Evolutionary conservation across 1,140 invertebrate genomes (phyloP).

Genomic region (Bombus soroeensis): DNA sequence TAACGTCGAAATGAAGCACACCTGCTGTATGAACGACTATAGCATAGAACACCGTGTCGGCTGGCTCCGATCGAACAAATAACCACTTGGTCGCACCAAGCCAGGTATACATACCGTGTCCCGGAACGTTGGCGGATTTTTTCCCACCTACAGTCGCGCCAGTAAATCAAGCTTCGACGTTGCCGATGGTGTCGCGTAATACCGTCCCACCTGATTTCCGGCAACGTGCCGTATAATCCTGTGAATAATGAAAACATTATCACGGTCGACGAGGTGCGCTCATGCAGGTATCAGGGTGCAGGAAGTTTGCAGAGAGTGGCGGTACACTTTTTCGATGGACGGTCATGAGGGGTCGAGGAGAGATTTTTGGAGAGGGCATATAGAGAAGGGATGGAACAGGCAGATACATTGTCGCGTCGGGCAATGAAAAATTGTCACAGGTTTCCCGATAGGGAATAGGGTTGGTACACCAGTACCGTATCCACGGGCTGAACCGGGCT

Average conservation of each 20-base stretch:
- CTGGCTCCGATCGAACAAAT: slow-evolving; percentile 27
- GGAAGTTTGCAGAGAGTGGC: slow-evolving; percentile 43
- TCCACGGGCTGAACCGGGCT: not conserved
- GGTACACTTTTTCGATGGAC: slow-evolving; percentile 56
- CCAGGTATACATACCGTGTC: not conserved
- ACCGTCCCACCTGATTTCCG: slow-evolving; percentile 65
- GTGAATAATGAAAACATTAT: slow-evolving; percentile 73
- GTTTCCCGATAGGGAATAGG: slow-evolving; percentile 68
- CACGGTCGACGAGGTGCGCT: slow-evolving; percentile 55
- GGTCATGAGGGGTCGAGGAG: not conserved
- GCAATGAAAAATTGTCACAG: slow-evolving; percentile 71
- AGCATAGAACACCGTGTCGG: not conserved
- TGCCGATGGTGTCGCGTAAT: slow-evolving; percentile 58
- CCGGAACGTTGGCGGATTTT: slow-evolving; percentile 20
- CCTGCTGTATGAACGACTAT: not conserved
- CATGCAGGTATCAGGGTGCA: slow-evolving; percentile 38
- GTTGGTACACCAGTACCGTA: slow-evolving; percentile 31
- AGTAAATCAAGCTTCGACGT: slow-evolving; percentile 64
- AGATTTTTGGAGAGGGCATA: not conserved
- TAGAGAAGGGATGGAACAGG: slow-evolving; percentile 10
- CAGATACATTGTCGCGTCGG: slow-evolving; percentile 70
- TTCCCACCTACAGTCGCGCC: slow-evolving; percentile 22
- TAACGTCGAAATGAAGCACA: not conserved
- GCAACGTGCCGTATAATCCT: slow-evolving; percentile 64
- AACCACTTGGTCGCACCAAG: not conserved